Percentiles rank a stretch among this genome's conserved stretches.
Conservation (phyloP, 2,888 invertebrate species). For the Antheraea assamensis region DNA sequence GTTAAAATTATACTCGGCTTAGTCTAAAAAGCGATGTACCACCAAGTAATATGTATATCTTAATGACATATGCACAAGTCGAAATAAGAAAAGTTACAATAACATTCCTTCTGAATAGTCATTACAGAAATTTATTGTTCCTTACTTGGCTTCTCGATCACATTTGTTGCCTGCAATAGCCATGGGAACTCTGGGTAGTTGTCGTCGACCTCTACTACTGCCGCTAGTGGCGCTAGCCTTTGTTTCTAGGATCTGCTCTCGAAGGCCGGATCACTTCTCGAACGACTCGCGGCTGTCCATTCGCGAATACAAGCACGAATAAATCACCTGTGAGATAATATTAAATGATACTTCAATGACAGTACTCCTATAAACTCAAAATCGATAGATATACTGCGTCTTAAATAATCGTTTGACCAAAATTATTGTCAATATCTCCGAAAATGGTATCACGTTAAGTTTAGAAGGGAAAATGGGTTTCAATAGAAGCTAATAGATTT, state of each 20-base stretch:
- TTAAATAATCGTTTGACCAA: background rate
- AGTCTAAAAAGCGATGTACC: too few species aligned
- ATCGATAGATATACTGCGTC: too few species aligned
- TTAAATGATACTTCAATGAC: background rate
- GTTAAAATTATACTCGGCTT: too few species aligned
- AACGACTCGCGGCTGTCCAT: conserved; percentile 93
- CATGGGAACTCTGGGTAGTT: conserved; percentile 90
- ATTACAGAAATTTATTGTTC: background rate
- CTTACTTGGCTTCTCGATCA: conserved; percentile 90
- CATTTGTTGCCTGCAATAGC: conserved; percentile 94
- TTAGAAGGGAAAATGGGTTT: too few species aligned
- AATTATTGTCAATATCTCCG: background rate
- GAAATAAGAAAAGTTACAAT: background rate
- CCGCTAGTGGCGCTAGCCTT: conserved; percentile 88
- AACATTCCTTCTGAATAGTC: background rate
- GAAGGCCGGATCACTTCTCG: conserved; percentile 90
- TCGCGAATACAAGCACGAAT: conserved; percentile 91
- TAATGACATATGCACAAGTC: background rate
- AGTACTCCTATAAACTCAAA: background rate
- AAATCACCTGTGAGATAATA: conserved; percentile 83
- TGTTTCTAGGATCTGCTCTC: conserved; percentile 92
- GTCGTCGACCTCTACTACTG: conserved; percentile 82
- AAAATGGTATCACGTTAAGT: background rate
- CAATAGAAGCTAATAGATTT: too few species aligned
- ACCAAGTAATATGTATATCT: background rate